Percentiles rank a stretch among this genome's conserved stretches.
These are phyloP conservation scores for Muntiacus reevesi DNA, from an alignment of 2,113 vertebrate species.

Conservation along the genomic window DNA sequence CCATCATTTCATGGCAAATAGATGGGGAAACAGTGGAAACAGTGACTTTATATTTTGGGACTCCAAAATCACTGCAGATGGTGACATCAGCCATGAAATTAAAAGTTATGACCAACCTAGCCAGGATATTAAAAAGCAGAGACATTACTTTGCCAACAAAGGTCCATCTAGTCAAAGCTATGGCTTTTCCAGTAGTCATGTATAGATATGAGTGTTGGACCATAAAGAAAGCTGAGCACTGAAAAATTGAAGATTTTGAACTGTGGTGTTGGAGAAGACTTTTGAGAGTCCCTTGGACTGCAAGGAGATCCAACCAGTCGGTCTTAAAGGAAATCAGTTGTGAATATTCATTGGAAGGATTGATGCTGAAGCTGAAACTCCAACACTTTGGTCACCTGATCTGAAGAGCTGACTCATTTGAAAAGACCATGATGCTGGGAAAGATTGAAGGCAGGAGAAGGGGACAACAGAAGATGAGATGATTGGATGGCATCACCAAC, in stretches of 20 bases:
- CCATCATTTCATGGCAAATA: not conserved
- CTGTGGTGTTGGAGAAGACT: not conserved
- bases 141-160: not conserved
- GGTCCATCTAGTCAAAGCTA: not conserved
- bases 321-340: not conserved
- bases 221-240: not conserved
- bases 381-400: not conserved
- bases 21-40: not conserved
- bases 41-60: not conserved
- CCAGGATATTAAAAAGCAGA: not conserved
- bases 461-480: not conserved
- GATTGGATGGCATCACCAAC: rapidly evolving
- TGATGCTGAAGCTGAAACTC: not conserved
- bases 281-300: not conserved
- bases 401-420: not conserved
- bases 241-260: not conserved
- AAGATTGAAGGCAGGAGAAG: not conserved
- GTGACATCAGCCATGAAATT: not conserved
- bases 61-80: not conserved
- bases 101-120: not conserved
- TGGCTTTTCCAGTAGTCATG: not conserved
- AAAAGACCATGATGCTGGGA: not conserved
- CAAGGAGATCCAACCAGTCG: not conserved
- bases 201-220: not conserved
- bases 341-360: not conserved